Percentiles rank a stretch among this genome's conserved stretches.
Evolutionary conservation across 2,113 vertebrate genomes (phyloP).

Genomic region (Mormyrus lacerda): DNA sequence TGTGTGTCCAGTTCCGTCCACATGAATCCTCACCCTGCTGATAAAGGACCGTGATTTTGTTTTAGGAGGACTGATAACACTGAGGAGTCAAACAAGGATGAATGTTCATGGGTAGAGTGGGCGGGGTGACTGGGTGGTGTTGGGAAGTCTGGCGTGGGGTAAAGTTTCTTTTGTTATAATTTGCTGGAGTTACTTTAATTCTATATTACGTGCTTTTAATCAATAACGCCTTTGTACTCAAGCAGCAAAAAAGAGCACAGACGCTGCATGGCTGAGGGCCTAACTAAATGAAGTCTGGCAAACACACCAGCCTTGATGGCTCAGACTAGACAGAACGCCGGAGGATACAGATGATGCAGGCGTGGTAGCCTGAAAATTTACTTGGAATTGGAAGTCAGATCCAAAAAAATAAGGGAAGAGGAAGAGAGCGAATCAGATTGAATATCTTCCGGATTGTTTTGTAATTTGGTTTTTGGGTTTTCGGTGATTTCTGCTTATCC

Average conservation of each 20-base stretch:
- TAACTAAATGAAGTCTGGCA: neutral
- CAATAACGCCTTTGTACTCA: neutral
- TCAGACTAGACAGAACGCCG: neutral
- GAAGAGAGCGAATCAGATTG: neutral
- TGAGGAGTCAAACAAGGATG: neutral
- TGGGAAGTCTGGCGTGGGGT: neutral
- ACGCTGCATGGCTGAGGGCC: neutral
- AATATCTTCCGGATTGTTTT: neutral
- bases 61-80: neutral
- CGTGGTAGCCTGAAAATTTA: neutral
- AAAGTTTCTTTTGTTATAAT: neutral
- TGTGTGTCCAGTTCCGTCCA: neutral
- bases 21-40: neutral
- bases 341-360: neutral
- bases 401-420: neutral
- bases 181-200: neutral
- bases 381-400: neutral
- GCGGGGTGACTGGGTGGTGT: neutral
- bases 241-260: neutral
- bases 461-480: neutral
- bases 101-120: neutral
- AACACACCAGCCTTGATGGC: neutral
- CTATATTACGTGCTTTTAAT: neutral
- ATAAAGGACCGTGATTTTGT: neutral
- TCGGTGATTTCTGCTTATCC: neutral